These are phyloP conservation scores for Myotis pilosus DNA, from an alignment of 2,797 vertebrate genomes.

Conservation along the genomic window DNA sequence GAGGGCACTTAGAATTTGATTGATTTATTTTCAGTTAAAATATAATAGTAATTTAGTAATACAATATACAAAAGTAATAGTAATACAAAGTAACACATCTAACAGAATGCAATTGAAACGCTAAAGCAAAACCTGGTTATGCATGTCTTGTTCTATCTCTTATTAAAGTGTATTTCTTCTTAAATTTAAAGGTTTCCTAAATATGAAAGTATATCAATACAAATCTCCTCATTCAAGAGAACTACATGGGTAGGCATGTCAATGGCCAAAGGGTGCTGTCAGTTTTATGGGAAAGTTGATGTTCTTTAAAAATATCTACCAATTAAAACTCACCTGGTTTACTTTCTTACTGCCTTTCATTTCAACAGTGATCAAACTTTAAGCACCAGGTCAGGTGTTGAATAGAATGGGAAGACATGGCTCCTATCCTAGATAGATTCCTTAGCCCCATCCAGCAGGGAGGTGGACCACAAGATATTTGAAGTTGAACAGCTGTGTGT, in stretches of 20 bases:
- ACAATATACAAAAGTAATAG: background rate
- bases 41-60: background rate
- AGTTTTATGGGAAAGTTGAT: conserved; percentile 40
- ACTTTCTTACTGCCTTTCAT: background rate
- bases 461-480: background rate
- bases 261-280: background rate
- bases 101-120: background rate
- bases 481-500: background rate
- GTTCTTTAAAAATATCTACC: conserved; percentile 9
- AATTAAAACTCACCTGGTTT: conserved; percentile 29
- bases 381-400: background rate
- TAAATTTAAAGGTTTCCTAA: conserved; percentile 32
- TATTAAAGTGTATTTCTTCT: conserved; percentile 15
- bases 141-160: conserved; percentile 46
- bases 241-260: conserved; percentile 21
- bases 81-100: background rate
- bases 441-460: background rate
- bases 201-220: background rate
- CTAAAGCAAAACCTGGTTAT: background rate
- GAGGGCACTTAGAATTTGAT: conserved; percentile 26
- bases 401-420: background rate
- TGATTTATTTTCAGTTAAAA: conserved; percentile 41
- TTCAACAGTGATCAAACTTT: conserved; percentile 42
- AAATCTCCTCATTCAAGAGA: conserved; percentile 1
- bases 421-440: background rate